Percentiles rank a stretch among this genome's conserved stretches.
These are phyloP conservation scores for Epinephelus cyanopodus DNA, from an alignment of 2,113 vertebrate genomes.

Conservation along the genomic window DNA sequence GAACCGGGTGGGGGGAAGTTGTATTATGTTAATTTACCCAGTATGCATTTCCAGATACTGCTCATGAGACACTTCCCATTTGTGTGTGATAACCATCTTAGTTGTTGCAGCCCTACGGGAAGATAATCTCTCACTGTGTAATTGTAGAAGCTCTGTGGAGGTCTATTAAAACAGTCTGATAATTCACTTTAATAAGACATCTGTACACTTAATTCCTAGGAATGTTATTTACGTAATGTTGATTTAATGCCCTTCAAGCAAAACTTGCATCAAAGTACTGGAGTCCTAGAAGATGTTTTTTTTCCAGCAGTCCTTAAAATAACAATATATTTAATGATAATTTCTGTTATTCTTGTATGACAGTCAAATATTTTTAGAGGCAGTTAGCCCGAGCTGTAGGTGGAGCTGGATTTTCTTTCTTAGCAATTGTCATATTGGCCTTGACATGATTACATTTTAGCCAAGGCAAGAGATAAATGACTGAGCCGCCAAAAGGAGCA, in stretches of 20 bases:
- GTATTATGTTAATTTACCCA: conserved; percentile 16
- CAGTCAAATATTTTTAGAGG: background rate
- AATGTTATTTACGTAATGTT: background rate
- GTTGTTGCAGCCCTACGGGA: background rate
- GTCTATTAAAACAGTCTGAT: conserved; percentile 9
- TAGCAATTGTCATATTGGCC: conserved; percentile 12
- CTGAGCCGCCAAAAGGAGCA: background rate
- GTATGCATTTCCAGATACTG: background rate
- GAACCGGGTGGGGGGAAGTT: background rate
- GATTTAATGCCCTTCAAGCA: background rate
- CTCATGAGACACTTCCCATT: conserved; percentile 24
- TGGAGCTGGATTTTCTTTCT: conserved; percentile 1
- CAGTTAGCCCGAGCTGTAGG: background rate
- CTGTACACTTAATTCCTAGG: conserved; percentile 8
- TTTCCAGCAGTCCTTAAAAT: background rate
- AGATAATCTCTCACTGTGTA: background rate
- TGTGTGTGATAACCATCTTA: background rate
- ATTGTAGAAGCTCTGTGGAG: background rate
- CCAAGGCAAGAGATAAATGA: background rate
- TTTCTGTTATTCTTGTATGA: background rate
- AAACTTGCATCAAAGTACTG: background rate
- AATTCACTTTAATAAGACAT: background rate
- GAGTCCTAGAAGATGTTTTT: background rate
- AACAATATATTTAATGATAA: background rate
- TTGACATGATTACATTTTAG: conserved; percentile 11